These are phyloP conservation scores for Notiomystis cincta DNA, from an alignment of 2,113 vertebrate species.

Conservation along the genomic window DNA sequence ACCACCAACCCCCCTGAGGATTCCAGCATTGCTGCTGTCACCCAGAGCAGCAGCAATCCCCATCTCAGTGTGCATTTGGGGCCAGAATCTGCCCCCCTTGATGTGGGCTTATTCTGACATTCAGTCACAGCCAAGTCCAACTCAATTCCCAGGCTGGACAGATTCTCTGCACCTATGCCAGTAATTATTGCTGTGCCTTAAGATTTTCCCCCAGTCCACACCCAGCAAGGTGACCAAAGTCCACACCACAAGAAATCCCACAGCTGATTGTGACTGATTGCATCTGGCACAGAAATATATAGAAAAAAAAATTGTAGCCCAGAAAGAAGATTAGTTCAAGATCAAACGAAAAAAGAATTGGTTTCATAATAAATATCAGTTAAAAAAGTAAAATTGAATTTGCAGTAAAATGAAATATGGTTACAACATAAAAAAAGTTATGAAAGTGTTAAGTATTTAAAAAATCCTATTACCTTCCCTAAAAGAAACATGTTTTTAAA, in stretches of 20 bases:
- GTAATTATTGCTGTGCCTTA: not conserved
- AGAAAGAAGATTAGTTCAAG: not conserved
- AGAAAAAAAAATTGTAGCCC: not conserved
- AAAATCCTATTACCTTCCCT: not conserved
- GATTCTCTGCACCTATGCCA: not conserved
- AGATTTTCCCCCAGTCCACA: not conserved
- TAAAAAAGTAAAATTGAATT: not conserved
- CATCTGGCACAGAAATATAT: not conserved
- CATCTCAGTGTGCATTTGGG: rapidly evolving
- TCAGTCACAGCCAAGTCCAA: not conserved
- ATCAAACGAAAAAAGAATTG: not conserved
- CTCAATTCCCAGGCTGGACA: not conserved
- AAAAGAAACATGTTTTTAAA: not conserved
- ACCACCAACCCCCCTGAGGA: rapidly evolving
- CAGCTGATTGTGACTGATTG: not conserved
- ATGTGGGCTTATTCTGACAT: rapidly evolving
- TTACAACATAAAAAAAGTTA: not conserved
- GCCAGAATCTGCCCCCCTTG: rapidly evolving
- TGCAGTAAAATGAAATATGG: not conserved
- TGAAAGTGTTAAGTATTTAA: not conserved
- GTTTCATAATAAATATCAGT: not conserved
- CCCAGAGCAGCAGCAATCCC: not conserved
- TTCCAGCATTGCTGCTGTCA: not conserved
- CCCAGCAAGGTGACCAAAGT: not conserved
- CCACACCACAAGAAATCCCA: not conserved